Conservation (phyloP, 2,888 invertebrate species). For the Cyclophora punctaria region DNA sequence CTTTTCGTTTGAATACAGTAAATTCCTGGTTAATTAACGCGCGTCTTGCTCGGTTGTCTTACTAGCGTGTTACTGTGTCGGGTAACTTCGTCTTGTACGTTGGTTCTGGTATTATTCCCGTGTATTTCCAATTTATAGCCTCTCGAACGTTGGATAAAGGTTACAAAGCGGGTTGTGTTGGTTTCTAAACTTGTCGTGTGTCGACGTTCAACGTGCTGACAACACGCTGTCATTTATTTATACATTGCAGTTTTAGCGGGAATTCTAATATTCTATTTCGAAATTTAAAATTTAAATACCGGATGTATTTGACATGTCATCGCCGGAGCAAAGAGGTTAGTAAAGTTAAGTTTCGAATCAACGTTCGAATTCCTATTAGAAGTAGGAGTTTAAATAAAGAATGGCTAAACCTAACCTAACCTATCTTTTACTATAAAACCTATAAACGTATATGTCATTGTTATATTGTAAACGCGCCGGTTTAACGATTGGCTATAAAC, state of each 20-base stretch:
- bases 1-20: slow-evolving; percentile 60
- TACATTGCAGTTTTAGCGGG: slow-evolving; percentile 1
- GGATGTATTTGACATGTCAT: no score
- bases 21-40: slow-evolving; percentile 66
- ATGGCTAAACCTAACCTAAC: no score
- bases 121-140: slow-evolving; percentile 29
- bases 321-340: no score
- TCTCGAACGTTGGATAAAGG: slow-evolving; percentile 12
- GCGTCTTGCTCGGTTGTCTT: slow-evolving; percentile 26
- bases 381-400: no score
- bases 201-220: slow-evolving; percentile 10
- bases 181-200: slow-evolving; percentile 13
- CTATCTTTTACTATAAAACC: no score
- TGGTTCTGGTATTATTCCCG: slow-evolving; percentile 35
- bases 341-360: no score
- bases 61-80: slow-evolving; percentile 18
- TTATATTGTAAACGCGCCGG: no score
- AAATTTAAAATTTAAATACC: no score
- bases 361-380: no score
- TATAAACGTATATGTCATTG: no score
- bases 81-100: slow-evolving; percentile 35
- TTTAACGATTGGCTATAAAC: no score
- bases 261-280: no score
- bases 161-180: slow-evolving; percentile 11
- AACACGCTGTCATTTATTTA: slow-evolving; percentile 14